phyloP scores from a whole-genome alignment of 2,113 vertebrate genomes.

The Lophura nycthemera region DNA sequence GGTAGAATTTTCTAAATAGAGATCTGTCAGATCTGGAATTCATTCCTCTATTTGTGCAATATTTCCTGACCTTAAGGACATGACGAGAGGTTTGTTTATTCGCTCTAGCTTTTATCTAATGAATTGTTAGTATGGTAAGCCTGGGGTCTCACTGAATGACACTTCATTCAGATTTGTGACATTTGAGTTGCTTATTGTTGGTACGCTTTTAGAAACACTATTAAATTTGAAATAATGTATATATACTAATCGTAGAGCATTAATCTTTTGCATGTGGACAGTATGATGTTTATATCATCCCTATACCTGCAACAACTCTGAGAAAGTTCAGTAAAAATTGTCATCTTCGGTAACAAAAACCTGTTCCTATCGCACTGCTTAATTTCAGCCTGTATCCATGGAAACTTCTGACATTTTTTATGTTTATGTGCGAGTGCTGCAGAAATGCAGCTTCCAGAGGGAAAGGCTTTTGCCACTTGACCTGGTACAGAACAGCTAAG shows the following conservation, averaged over 20 bases:
- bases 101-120: not conserved
- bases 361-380: not conserved
- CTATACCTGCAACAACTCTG: not conserved
- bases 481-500: not conserved
- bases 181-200: not conserved
- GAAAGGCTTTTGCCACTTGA: not conserved
- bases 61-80: not conserved
- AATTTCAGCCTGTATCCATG: constrained; percentile 10
- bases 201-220: not conserved
- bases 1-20: not conserved
- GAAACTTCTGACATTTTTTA: not conserved
- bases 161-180: not conserved
- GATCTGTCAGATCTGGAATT: not conserved
- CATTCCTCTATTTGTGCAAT: not conserved
- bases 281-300: not conserved
- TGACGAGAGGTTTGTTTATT: not conserved
- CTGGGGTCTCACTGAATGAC: not conserved
- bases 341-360: not conserved
- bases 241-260: not conserved
- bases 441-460: not conserved
- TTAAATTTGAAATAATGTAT: not conserved
- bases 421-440: not conserved
- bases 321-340: not conserved
- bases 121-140: not conserved
- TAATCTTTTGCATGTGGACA: not conserved